Evolutionary conservation across 92 coral and sea anemone genomes (phyloP).

Genomic region (Parazoanthus atlanticus): DNA sequence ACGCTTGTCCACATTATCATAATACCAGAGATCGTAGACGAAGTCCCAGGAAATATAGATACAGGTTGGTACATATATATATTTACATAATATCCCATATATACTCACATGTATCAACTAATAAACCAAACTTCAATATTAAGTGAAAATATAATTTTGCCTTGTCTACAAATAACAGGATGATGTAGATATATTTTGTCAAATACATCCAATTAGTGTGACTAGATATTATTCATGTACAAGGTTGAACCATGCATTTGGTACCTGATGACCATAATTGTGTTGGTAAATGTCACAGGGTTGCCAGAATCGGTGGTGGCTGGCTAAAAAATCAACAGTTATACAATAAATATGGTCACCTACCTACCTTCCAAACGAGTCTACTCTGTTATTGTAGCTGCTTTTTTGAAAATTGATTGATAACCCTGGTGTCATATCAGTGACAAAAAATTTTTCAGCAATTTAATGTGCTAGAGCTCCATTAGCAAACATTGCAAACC

Average conservation of each 20-base stretch:
- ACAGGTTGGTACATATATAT: constrained; percentile 67
- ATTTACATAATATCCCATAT: no score
- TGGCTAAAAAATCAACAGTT: no score
- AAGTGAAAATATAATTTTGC: not conserved
- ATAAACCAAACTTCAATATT: not conserved
- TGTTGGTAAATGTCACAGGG: not conserved
- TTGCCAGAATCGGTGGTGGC: not conserved
- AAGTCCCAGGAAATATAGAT: constrained; percentile 97
- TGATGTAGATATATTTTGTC: not conserved
- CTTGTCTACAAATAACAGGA: no score
- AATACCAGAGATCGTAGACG: constrained; percentile 96
- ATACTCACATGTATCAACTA: not conserved
- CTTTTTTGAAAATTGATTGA: not conserved
- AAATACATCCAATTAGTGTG: not conserved
- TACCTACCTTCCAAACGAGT: no score
- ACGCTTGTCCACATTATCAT: constrained; percentile 99
- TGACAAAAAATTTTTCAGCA: not conserved
- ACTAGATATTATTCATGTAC: not conserved
- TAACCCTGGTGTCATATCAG: not conserved
- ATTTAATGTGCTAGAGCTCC: not conserved
- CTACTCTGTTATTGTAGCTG: not conserved
- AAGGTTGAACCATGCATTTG: not conserved
- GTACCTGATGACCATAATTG: not conserved
- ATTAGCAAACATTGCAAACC: not conserved
- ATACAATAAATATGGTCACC: not conserved